Conservation (phyloP, 2,113 vertebrate species). For the Numida meleagris region DNA sequence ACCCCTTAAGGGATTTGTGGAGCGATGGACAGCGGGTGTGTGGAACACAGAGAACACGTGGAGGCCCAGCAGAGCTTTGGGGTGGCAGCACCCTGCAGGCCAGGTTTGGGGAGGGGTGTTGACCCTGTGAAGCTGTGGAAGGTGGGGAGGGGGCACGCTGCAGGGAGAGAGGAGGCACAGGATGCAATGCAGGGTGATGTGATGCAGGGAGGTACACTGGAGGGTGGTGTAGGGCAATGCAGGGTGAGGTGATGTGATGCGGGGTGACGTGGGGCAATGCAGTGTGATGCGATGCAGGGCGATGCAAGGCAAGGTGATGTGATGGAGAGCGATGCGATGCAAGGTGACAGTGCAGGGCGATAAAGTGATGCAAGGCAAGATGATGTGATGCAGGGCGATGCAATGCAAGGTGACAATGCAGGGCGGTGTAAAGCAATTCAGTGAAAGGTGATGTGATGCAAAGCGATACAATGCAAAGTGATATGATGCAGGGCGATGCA, state of each 20-base stretch:
- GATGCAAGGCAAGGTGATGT: no score
- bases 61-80: accelerated
- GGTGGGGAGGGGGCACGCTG: neutral
- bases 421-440: no score
- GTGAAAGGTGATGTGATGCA: neutral
- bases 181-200: accelerated
- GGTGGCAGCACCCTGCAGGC: accelerated
- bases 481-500: neutral
- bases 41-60: neutral
- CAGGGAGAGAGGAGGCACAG: neutral
- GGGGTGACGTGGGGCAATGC: neutral
- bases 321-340: no score
- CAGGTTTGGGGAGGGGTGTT: neutral
- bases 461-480: neutral
- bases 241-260: accelerated
- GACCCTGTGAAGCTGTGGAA: no score
- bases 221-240: neutral
- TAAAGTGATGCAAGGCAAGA: accelerated
- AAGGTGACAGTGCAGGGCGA: neutral
- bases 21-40: neutral
- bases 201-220: accelerated
- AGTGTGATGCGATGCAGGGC: accelerated
- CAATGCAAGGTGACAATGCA: accelerated
- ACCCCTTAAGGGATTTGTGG: neutral
- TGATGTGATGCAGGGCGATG: accelerated